Evolutionary conservation across 2,888 invertebrate species (phyloP).

Genomic region (Lordiphosa fenestrarum): DNA sequence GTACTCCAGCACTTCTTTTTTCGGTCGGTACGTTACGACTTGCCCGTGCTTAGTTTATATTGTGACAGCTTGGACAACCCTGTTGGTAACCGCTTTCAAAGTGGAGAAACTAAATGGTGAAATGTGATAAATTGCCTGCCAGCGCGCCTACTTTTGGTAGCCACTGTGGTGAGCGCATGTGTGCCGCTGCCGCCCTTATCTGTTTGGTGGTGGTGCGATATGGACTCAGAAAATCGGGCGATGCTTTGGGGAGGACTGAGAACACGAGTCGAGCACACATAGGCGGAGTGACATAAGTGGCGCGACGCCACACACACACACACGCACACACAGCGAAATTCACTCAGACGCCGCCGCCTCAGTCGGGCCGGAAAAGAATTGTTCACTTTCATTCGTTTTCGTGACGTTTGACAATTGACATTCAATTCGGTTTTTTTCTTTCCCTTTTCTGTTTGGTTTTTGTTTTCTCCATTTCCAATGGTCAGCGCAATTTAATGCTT

Average conservation of each 20-base stretch:
- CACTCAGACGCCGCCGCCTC: conserved; percentile 16
- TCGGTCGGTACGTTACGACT: no score
- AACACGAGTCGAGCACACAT: conserved; percentile 28
- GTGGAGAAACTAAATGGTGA: no score
- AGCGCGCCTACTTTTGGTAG: conserved; percentile 2
- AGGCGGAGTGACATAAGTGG: conserved; percentile 33
- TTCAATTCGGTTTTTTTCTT: conserved; percentile 24
- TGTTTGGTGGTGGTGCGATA: conserved; percentile 53
- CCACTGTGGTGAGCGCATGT: conserved; percentile 17
- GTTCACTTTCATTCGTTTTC: conserved; percentile 54
- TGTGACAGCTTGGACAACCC: no score
- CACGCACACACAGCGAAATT: conserved; percentile 18
- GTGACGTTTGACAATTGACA: conserved; percentile 40
- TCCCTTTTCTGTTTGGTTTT: conserved; percentile 18
- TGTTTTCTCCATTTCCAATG: conserved; percentile 21
- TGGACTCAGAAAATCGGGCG: conserved; percentile 27
- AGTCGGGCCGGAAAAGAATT: conserved; percentile 39
- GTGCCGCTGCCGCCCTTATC: conserved; percentile 32
- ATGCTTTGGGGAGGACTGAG: conserved; percentile 23
- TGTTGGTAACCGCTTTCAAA: no score
- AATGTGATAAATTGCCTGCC: background rate
- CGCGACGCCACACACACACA: conserved; percentile 11
- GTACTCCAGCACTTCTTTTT: no score
- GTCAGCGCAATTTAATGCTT: conserved; percentile 28
- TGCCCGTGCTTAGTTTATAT: no score